A percentile compares a stretch with the other conserved stretches of the same genome.
phyloP scores from a whole-genome alignment of 2,113 vertebrate species.

The Onychorhynchus coronatus region DNA sequence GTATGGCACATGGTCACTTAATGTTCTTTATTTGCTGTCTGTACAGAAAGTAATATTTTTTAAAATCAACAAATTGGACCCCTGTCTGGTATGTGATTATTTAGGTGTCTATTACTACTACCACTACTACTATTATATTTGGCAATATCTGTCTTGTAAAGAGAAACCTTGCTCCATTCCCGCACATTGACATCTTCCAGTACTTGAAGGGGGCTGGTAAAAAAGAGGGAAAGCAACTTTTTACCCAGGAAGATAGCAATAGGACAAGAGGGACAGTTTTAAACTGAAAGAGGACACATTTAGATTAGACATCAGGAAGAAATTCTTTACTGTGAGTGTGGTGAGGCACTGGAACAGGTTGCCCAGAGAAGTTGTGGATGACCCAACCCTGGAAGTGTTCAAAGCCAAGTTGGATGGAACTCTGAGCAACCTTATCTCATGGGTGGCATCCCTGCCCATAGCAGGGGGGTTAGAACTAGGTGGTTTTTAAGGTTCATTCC shows the following conservation, averaged over 20 bases:
- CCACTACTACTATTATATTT: neutral
- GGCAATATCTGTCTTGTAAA: neutral
- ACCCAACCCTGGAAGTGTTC: neutral
- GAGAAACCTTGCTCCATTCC: neutral
- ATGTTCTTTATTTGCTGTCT: neutral
- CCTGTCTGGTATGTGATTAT: neutral
- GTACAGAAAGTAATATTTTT: neutral
- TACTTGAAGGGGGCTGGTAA: neutral
- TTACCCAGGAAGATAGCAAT: neutral
- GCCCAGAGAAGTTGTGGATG: neutral
- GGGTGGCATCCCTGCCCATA: neutral
- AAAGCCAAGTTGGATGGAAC: neutral
- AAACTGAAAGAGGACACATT: neutral
- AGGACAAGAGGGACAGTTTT: neutral
- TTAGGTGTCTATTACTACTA: neutral
- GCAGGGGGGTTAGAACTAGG: rapidly evolving
- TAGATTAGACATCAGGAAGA: neutral
- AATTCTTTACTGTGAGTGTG: neutral
- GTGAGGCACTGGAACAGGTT: neutral
- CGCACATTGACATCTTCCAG: neutral
- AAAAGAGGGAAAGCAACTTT: neutral
- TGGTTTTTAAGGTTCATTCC: neutral
- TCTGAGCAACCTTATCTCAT: neutral
- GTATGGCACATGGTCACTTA: neutral
- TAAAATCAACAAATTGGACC: neutral